Evolutionary conservation across 1,140 invertebrate species (phyloP).

Genomic region (Kradibia gibbosae): DNA sequence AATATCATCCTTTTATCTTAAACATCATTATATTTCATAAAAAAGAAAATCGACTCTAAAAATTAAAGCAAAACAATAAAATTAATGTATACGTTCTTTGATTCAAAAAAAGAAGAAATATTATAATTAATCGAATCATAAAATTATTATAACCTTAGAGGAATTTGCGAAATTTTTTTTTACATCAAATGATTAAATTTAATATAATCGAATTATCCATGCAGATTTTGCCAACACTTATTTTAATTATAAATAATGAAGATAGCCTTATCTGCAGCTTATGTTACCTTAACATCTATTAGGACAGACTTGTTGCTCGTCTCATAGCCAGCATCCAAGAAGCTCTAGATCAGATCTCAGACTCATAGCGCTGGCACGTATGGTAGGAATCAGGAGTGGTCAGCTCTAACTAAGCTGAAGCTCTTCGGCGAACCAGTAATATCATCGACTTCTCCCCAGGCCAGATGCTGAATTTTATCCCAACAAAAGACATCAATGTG

Average conservation of each 20-base stretch:
- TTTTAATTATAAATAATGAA: slow-evolving; percentile 47
- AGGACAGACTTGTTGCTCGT: slow-evolving; percentile 44
- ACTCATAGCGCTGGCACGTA: background rate
- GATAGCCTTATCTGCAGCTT: slow-evolving; percentile 42
- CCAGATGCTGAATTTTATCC: background rate
- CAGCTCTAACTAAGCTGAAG: background rate
- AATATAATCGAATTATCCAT: slow-evolving; percentile 4
- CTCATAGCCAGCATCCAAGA: background rate
- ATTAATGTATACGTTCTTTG: too few relatives aligned
- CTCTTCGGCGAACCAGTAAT: background rate
- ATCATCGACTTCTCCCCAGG: background rate
- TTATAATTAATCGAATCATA: too few relatives aligned
- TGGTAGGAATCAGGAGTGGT: background rate
- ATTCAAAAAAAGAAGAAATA: too few relatives aligned
- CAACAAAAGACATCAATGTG: background rate
- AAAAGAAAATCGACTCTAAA: too few relatives aligned
- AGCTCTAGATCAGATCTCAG: background rate
- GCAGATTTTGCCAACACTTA: background rate
- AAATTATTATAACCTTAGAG: background rate
- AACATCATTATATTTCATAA: too few relatives aligned
- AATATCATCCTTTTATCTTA: too few relatives aligned
- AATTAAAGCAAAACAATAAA: too few relatives aligned
- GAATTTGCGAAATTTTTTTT: too few relatives aligned
- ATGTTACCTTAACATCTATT: slow-evolving; percentile 39
- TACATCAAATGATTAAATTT: background rate